Evolutionary conservation across 1,140 invertebrate species (phyloP), one percentile per base, ranked within the genome.

Genomic region (Tetramorium alpestre): DNA sequence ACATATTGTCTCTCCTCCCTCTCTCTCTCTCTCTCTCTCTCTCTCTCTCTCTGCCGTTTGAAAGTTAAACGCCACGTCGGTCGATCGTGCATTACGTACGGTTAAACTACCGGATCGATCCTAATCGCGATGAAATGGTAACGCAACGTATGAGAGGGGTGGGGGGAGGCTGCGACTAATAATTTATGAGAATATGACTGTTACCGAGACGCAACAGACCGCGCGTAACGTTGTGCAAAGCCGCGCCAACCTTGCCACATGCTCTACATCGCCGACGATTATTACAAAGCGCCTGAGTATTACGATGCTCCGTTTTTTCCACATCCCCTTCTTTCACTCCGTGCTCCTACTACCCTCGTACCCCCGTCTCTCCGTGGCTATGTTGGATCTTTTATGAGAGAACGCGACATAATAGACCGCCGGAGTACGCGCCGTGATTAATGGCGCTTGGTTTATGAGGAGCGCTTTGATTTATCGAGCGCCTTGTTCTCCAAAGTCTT

Each of bases 361-460:
- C 58, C 16, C 58, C 25, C 10, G 33, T 33, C 33, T 4, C 41
- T 11, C n/a, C n/a, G 25, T 28, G 13, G 60, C 28, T 51, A 47
- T 51, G 60, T 78, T 85, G 82, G 75, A 54, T 78, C 73, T 85
- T 85, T 85, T 65, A 78, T 78, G 82, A 54, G 47, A 33, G 56
- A 78, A 64, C 47, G 58, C 82, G 82, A 77, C 49, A 78, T 76
- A 78, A 85, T 65, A 85, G 49, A 85, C 75, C 33, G 60, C 33
- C 49, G 7, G 72, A 64, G 58, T 75, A 60, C 60, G 38, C 67
- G 56, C 51, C 11, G 41, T 86, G 85, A 86, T 86, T 86, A 86
- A 86, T 86, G 85, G 77, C 85, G 85, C 77, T 33, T 44, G 77
- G 77, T 86, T 86, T 82, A 82, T 86, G 78, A 86, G 77, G 28